phyloP scores from a whole-genome alignment of 2,797 vertebrate species.

The Myotis vivesi region DNA sequence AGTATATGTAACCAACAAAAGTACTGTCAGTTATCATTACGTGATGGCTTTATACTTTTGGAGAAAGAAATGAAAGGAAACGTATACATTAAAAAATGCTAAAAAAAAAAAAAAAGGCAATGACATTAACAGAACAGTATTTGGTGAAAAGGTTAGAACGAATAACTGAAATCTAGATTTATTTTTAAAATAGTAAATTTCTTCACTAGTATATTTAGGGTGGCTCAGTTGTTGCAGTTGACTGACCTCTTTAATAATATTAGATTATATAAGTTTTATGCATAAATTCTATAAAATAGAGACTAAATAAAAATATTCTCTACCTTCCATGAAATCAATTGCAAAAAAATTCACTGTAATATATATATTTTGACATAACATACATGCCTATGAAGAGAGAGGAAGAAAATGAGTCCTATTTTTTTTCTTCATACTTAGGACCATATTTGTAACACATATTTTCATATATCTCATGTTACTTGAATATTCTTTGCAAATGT shows the following conservation, averaged over 20 bases:
- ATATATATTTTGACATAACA: neutral
- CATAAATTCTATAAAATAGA: constrained; percentile 25
- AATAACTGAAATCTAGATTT: neutral
- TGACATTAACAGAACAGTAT: neutral
- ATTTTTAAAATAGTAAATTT: constrained; percentile 4
- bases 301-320: neutral
- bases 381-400: neutral
- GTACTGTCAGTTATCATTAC: neutral
- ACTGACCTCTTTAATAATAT: neutral
- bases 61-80: constrained; percentile 2
- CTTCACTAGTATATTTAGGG: neutral
- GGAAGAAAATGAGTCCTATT: neutral
- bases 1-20: neutral
- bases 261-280: neutral
- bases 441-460: neutral
- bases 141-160: neutral
- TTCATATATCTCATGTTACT: neutral
- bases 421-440: constrained; percentile 1
- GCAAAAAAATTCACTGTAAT: neutral
- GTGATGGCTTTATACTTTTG: neutral
- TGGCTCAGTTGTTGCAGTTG: neutral
- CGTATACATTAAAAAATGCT: neutral
- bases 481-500: neutral
- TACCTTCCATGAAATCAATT: neutral
- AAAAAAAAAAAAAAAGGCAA: neutral